These are phyloP conservation scores for Pluvialis apricaria DNA, from an alignment of 2,113 vertebrate species.

Conservation along the genomic window DNA sequence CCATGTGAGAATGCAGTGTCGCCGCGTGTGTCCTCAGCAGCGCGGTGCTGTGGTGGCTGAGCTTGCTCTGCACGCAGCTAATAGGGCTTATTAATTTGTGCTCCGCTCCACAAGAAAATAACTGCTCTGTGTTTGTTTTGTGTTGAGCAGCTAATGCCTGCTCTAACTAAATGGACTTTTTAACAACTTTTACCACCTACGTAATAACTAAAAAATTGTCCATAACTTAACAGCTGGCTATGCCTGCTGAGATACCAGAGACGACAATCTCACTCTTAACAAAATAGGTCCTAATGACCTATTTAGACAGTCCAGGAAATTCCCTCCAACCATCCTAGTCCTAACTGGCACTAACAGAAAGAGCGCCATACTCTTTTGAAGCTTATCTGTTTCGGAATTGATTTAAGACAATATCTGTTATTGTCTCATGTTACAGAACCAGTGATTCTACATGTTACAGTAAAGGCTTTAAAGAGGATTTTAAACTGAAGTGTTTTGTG, in stretches of 20 bases:
- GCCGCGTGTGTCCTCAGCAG: too few relatives aligned
- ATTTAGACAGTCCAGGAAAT: background rate
- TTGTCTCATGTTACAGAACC: too few relatives aligned
- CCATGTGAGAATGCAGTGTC: background rate
- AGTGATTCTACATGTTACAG: too few relatives aligned
- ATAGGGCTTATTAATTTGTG: background rate
- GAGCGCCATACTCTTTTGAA: too few relatives aligned
- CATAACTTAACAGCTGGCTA: background rate
- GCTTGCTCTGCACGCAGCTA: too few relatives aligned
- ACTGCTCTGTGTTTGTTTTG: background rate
- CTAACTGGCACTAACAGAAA: background rate
- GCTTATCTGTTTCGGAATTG: too few relatives aligned
- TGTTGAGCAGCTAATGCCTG: background rate
- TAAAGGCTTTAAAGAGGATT: too few relatives aligned
- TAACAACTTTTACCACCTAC: too few relatives aligned
- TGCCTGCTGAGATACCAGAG: background rate
- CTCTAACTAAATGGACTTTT: background rate
- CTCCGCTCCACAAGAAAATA: background rate
- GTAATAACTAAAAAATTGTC: background rate
- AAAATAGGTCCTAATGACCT: background rate
- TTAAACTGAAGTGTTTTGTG: too few relatives aligned
- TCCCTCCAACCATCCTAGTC: background rate
- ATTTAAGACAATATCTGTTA: too few relatives aligned
- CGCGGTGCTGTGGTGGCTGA: background rate
- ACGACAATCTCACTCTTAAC: background rate